Evolutionary conservation across 1,140 invertebrate genomes (phyloP), one percentile per base, ranked within the genome.

Genomic region (Phenacoccus solenopsis): DNA sequence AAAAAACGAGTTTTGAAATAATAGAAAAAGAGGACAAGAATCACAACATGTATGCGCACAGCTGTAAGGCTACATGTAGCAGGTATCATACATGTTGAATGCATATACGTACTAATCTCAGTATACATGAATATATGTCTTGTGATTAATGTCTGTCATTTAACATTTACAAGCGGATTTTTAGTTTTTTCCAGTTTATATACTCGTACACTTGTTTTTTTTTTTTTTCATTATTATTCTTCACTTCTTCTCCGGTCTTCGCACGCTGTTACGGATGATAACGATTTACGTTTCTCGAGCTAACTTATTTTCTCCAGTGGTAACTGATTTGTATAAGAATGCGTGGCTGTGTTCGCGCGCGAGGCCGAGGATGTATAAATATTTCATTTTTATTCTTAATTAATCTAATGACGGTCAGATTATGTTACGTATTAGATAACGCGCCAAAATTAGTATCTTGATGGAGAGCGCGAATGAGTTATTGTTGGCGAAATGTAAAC

Each of bases 51-150:
- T 49, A 49, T 49, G 38, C 38, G 38, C 38, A 49, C 38, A 49
- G 38, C 38, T 49, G n/a, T n/a, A 49, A 49, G 38, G 38, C 38
- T 16, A 49, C 20, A 49, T 49, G 38, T 49, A 49, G 38, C 38
- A 49, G 38, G 38, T 49, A 49, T 49, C 38, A 49, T 49, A 49
- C 38, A 49, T 49, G 38, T 49, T 49, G 38, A 49, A 49, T 49
- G 38, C 38, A 49, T n/a, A n/a, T 49, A 49, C 38, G 38, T 49
- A 49, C 38, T 49, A 49, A 49, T 49, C 38, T 49, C n/a, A 49
- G 5, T 49, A 49, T 49, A 49, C 38, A 49, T 49, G 38, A 49
- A 49, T 49, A 49, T 49, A 49, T n/a, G 38, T n/a, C 38, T 49
- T 49, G 38, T 49, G 38, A 49, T 49, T 49, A 49, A 49, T 49